Evolutionary conservation across 2,797 vertebrate species (phyloP).

Genomic region (Phrynocephalus forsythii): DNA sequence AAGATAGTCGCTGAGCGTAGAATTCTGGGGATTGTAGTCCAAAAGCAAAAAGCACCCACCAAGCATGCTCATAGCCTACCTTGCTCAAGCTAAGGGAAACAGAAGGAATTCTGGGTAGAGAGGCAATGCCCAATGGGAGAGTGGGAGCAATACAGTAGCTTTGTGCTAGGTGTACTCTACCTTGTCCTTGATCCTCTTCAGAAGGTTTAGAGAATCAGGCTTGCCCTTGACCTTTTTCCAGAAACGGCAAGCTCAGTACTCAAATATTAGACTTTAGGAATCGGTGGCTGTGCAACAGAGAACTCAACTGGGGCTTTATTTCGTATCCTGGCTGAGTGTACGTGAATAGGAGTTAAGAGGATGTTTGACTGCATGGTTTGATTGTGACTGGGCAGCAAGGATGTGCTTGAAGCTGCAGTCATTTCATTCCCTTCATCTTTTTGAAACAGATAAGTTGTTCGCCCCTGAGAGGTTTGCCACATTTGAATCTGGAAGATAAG

Average conservation of each 20-base stretch:
- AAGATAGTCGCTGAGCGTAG: no score
- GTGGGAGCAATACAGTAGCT: not conserved
- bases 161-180: not conserved
- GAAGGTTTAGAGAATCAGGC: not conserved
- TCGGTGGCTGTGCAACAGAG: not conserved
- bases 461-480: slow-evolving; percentile 45
- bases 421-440: slow-evolving; percentile 50
- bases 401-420: slow-evolving; percentile 25
- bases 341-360: slow-evolving; percentile 23
- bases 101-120: not conserved
- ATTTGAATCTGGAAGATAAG: slow-evolving; percentile 57
- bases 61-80: not conserved
- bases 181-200: not conserved
- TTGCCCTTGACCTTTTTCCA: not conserved
- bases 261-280: not conserved
- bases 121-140: not conserved
- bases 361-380: slow-evolving; percentile 24
- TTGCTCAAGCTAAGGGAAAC: not conserved
- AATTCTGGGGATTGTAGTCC: no score
- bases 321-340: slow-evolving; percentile 2
- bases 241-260: not conserved
- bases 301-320: slow-evolving; percentile 22
- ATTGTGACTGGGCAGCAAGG: slow-evolving; percentile 35
- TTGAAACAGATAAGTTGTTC: slow-evolving; percentile 52
- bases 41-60: not conserved